These are phyloP conservation scores for Xanthorhoe spadicearia DNA, from an alignment of 2,888 invertebrate genomes.

Conservation along the genomic window DNA sequence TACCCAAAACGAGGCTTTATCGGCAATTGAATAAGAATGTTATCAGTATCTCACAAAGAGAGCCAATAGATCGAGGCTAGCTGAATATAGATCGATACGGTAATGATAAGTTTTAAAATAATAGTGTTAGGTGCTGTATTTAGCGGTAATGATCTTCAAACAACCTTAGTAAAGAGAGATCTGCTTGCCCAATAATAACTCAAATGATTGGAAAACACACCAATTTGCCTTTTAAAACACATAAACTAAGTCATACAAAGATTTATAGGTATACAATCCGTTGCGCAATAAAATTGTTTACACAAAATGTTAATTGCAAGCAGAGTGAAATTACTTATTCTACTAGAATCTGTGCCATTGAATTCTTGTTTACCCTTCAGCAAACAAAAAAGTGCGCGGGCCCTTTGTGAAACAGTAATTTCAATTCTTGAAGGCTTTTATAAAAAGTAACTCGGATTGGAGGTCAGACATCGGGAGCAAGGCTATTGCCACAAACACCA, in stretches of 20 bases:
- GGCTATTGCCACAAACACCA: constrained; percentile 47
- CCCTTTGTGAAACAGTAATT: constrained; percentile 34
- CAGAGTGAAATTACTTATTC: constrained; percentile 44
- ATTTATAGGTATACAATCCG: constrained; percentile 41
- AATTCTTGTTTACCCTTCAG: constrained; percentile 49
- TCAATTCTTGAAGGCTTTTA: constrained; percentile 32
- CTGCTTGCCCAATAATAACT: constrained; percentile 11
- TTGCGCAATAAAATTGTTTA: constrained; percentile 49
- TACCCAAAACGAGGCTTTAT: constrained; percentile 28
- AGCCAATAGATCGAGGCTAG: constrained; percentile 6
- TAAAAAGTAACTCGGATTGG: constrained; percentile 45
- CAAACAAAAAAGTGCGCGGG: constrained; percentile 34
- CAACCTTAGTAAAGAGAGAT: constrained; percentile 14
- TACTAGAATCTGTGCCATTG: constrained; percentile 45
- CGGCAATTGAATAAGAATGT: neutral
- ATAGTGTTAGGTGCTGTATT: neutral
- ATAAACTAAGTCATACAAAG: constrained; percentile 35
- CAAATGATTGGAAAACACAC: constrained; percentile 26
- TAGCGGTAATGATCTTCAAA: constrained; percentile 21
- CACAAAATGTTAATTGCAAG: constrained; percentile 45
- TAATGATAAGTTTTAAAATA: neutral
- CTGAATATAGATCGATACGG: constrained; percentile 1
- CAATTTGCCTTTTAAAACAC: constrained; percentile 31
- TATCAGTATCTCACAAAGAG: neutral
- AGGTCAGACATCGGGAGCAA: constrained; percentile 57